Evolutionary conservation across 2,113 vertebrate genomes (phyloP), one percentile per base, ranked within the genome.

Genomic region (Glareola pratincola): DNA sequence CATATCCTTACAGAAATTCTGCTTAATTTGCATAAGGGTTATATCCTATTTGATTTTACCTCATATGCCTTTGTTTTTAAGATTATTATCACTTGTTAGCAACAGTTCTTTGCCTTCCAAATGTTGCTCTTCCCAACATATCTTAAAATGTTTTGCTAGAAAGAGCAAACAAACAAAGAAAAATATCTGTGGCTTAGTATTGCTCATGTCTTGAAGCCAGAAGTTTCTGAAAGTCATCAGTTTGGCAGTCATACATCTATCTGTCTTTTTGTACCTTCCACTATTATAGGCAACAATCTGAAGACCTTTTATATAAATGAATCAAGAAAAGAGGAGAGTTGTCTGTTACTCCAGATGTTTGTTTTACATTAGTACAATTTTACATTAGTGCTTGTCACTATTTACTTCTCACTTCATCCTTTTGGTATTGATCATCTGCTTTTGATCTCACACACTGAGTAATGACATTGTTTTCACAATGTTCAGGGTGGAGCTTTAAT

Each of bases 61-160:
- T 92, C 32, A 62, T 36, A 67, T 63, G 16, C 29, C 66, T 88
- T 94, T 98, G 57, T 30, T 88, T 90, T 97, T 67, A 86, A 92
- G 93, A 75, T 76, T 62, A 84, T 73, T 57, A 88, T n/a, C 3
- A 6, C 41, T 82, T 80, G 43, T 80, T 90, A 90, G 80, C 23
- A 91, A 73, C 60, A 90, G 54, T 30, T 91, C 59, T 60, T 94
- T 84, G 47, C 57, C 36, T 85, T 92, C 59, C 34, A 96, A 69
- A 89, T 85, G 34, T 21, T 94, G 53, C 51, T 92, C 16, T 91
- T 96, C 90, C n/a, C 60, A 95, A 93, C 20, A 71, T 72, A 94
- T 59, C 68, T 57, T 89, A 92, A 95, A 36, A 92, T 39, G 77
- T 39, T 80, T 66, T 94, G 18, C 75, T 88, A 63, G 24, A 59